These are phyloP conservation scores for Heliconius eleuchia DNA, from an alignment of 1,140 invertebrate species.

Conservation along the genomic window DNA sequence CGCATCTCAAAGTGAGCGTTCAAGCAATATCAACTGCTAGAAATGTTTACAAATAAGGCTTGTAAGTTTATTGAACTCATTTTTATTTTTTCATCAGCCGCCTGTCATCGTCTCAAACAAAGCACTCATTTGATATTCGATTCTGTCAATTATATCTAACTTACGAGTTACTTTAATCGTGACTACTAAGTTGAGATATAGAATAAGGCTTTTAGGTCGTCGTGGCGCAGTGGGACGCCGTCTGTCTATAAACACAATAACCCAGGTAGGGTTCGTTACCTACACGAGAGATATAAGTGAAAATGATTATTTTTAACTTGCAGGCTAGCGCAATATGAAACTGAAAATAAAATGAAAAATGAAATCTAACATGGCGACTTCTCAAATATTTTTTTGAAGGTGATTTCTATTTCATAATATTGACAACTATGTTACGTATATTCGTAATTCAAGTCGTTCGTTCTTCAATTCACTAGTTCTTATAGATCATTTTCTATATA, in stretches of 20 bases:
- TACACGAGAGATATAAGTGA: neutral
- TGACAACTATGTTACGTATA: no score
- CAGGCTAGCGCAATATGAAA: no score
- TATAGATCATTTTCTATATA: no score
- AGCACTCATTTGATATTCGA: slow-evolving; percentile 43
- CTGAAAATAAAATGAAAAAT: no score
- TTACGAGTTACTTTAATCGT: neutral
- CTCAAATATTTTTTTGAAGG: no score
- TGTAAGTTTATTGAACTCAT: slow-evolving; percentile 47
- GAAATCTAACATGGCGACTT: no score
- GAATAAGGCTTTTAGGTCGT: neutral
- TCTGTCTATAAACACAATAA: neutral
- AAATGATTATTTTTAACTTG: neutral
- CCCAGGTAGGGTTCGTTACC: neutral
- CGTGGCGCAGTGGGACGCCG: neutral
- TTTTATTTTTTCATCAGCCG: slow-evolving; percentile 31
- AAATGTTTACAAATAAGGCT: slow-evolving; percentile 71
- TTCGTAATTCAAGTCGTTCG: no score
- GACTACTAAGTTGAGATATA: neutral
- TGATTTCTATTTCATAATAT: no score
- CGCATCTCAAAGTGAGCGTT: neutral
- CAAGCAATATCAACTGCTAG: slow-evolving; percentile 23
- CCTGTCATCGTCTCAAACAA: slow-evolving; percentile 21
- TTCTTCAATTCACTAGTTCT: no score
- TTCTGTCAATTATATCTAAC: slow-evolving; percentile 25